These are phyloP conservation scores for Acanthurus lineatus DNA, from an alignment of 2,797 vertebrate genomes.

Conservation along the genomic window DNA sequence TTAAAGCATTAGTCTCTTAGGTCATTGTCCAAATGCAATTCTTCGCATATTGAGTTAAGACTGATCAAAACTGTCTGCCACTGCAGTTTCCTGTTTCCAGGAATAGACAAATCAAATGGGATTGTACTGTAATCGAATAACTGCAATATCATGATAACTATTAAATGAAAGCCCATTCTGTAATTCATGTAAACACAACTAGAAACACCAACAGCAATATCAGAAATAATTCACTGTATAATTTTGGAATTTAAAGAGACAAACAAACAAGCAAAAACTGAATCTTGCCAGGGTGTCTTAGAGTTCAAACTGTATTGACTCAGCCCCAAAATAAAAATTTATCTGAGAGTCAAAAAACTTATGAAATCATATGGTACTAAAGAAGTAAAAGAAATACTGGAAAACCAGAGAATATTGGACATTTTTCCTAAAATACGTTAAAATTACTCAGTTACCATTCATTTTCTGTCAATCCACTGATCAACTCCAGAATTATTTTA, in stretches of 20 bases:
- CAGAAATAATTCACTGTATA: constrained; percentile 2
- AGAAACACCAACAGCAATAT: constrained; percentile 5
- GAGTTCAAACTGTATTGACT: too few species aligned
- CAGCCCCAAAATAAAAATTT: too few species aligned
- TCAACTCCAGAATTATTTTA: too few species aligned
- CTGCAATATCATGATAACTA: constrained; percentile 45
- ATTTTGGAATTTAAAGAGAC: not conserved
- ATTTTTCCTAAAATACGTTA: too few species aligned
- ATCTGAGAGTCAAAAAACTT: too few species aligned
- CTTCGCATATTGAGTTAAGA: constrained; percentile 71
- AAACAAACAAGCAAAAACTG: not conserved
- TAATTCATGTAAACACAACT: constrained; percentile 24
- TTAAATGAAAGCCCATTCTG: constrained; percentile 43
- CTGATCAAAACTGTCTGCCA: constrained; percentile 59
- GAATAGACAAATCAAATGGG: constrained; percentile 56
- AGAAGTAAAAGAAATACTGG: too few species aligned
- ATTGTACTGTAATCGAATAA: constrained; percentile 62
- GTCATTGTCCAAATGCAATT: constrained; percentile 63
- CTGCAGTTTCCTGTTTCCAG: constrained; percentile 66
- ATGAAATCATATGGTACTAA: too few species aligned
- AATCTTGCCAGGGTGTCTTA: too few species aligned
- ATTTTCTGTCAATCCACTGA: too few species aligned
- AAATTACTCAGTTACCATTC: too few species aligned
- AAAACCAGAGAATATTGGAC: too few species aligned
- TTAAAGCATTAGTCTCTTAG: constrained; percentile 28